phyloP scores from a whole-genome alignment of 2,888 invertebrate genomes.

The Esperia sulphurella region DNA sequence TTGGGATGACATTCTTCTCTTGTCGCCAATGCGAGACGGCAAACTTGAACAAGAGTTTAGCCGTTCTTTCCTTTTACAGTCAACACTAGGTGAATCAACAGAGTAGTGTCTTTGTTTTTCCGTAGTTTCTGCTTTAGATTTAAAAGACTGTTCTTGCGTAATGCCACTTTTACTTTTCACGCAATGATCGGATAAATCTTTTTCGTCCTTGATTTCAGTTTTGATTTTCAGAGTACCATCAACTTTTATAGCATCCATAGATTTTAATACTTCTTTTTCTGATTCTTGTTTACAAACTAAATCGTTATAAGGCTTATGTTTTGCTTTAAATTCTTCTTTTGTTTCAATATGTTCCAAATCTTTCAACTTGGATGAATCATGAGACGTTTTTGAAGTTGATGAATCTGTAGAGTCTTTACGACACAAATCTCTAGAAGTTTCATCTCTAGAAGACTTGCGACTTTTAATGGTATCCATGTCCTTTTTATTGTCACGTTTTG shows the following conservation, averaged over 20 bases:
- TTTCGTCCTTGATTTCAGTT: slow-evolving; percentile 27
- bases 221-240: slow-evolving; percentile 27
- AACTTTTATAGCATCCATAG: slow-evolving; percentile 23
- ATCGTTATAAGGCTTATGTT: slow-evolving; percentile 61
- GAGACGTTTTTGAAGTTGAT: slow-evolving; percentile 63
- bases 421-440: slow-evolving; percentile 56
- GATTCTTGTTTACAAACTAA: slow-evolving; percentile 66
- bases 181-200: slow-evolving; percentile 1
- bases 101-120: slow-evolving; percentile 74
- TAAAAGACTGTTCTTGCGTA: slow-evolving; percentile 24
- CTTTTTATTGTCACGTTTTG: slow-evolving; percentile 66
- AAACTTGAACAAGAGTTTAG: slow-evolving; percentile 79
- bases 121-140: slow-evolving; percentile 40
- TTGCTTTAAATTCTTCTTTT: slow-evolving; percentile 59
- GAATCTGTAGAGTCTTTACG: slow-evolving; percentile 76
- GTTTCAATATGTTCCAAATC: slow-evolving; percentile 52
- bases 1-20: slow-evolving; percentile 89
- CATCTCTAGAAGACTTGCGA: slow-evolving; percentile 67
- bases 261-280: slow-evolving; percentile 61
- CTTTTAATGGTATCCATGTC: slow-evolving; percentile 53
- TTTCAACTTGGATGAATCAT: slow-evolving; percentile 62
- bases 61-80: slow-evolving; percentile 80
- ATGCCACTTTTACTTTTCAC: slow-evolving; percentile 56
- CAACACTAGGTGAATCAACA: slow-evolving; percentile 63
- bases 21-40: slow-evolving; percentile 82